Evolutionary conservation across 2,797 vertebrate species (phyloP).

Genomic region (Lepilemur septentrionalis): DNA sequence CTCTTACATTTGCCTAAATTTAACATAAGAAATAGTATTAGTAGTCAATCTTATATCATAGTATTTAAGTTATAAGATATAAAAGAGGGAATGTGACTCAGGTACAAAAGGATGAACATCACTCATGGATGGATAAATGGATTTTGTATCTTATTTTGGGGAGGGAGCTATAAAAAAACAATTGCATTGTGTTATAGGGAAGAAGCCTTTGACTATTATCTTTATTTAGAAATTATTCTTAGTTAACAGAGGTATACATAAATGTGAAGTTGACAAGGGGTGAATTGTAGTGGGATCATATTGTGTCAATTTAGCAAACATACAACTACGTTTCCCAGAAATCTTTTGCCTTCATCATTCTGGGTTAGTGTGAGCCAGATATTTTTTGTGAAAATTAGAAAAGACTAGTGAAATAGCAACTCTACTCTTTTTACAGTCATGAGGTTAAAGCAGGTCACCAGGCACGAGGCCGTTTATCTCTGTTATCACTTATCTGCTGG

Average conservation of each 20-base stretch:
- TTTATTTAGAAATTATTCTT: background rate
- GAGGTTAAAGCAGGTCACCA: background rate
- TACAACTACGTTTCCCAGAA: background rate
- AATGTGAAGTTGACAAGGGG: background rate
- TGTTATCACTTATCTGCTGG: background rate
- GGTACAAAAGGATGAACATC: background rate
- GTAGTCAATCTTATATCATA: background rate
- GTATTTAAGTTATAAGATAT: background rate
- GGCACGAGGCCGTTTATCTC: fast-evolving
- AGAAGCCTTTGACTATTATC: background rate
- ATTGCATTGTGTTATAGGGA: background rate
- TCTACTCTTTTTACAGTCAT: background rate
- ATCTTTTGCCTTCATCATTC: background rate
- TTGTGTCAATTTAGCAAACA: background rate
- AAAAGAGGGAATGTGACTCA: background rate
- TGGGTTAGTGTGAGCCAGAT: background rate
- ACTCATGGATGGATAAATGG: background rate
- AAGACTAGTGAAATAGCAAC: background rate
- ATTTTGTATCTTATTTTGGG: background rate
- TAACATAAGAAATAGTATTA: background rate
- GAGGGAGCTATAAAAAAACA: background rate
- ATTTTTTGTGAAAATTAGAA: background rate
- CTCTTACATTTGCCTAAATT: background rate
- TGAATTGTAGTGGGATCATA: background rate
- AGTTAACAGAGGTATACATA: background rate